Evolutionary conservation across 2,888 invertebrate species (phyloP).

Genomic region (Patella pellucida): DNA sequence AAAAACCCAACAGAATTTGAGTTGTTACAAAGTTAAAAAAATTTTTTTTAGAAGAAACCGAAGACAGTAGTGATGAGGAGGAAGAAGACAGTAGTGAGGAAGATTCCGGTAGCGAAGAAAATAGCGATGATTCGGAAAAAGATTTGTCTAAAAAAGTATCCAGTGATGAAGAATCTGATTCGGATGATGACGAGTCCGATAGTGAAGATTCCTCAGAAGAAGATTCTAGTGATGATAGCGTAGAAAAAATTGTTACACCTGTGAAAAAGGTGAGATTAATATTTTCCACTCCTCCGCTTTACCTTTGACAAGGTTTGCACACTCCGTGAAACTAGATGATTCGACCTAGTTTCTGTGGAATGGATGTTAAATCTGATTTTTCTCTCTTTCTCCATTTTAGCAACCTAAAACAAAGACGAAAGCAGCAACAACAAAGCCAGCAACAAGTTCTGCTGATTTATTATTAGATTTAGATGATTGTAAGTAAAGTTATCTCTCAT

Average conservation of each 20-base stretch:
- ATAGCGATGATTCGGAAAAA: constrained; percentile 28
- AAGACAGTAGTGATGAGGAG: constrained; percentile 44
- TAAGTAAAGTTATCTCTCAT: constrained; percentile 68
- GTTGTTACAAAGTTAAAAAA: no score
- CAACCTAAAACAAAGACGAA: neutral
- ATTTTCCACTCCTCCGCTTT: neutral
- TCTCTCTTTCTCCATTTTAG: neutral
- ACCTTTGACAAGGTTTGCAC: no score
- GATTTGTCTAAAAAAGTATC: constrained; percentile 14
- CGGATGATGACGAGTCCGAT: constrained; percentile 34
- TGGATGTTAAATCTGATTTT: no score
- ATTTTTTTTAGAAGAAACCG: constrained; percentile 29
- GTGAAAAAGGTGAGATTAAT: neutral
- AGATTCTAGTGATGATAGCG: constrained; percentile 25
- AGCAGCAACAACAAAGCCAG: constrained; percentile 18
- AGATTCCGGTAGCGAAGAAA: constrained; percentile 32
- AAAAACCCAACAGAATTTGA: no score
- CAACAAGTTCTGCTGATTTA: constrained; percentile 75
- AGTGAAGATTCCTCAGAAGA: constrained; percentile 20
- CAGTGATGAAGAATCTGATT: constrained; percentile 38
- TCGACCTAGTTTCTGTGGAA: no score
- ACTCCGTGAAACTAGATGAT: no score
- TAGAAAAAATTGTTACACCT: neutral
- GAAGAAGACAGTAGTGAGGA: constrained; percentile 32
- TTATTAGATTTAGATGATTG: constrained; percentile 84